Evolutionary conservation across 2,797 vertebrate genomes (phyloP), one percentile per base, ranked within the genome.

Genomic region (Hirundo rustica): DNA sequence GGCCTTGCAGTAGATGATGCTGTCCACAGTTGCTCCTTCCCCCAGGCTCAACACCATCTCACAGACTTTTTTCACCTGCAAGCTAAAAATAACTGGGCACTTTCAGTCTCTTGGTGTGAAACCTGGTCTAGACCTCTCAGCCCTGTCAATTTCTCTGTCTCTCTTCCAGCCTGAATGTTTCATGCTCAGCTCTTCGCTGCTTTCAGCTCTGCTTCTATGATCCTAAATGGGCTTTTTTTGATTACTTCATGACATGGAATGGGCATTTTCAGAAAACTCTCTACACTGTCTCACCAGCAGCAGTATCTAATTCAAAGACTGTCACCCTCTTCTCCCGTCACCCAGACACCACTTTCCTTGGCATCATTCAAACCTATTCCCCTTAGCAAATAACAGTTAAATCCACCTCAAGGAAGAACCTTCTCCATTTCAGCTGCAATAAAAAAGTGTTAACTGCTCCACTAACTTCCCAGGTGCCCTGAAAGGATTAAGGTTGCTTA

Each of bases 61-160:
- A n/a, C 34, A 65, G 64, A 14, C 36, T 79, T 76, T 58, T 82
- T 64, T 34, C 16, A 2, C 65, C 48, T 8, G 0, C 48, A 55
- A 40, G 32, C 57, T 89, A 77, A 85, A 94, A 92, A 80, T 71
- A 94, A 2, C 26, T 5, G 0, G 11, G 57, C 18, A 71, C 38
- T 21, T 76, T 73, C 51, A 51, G 32, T 19, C 75, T 70, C 48
- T n/a, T 51, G 57, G 53, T 0, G 0, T 32, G 29, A 89, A 79
- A 91, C 53, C 92, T 67, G 21, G 61, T 83, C 76, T 83, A 88
- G 70, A 65, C 58, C 83, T 83, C 73, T 95, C 72, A 70, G 64
- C 29, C 48, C 53, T 79, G 40, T 73, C 71, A 79, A 16, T 80
- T 80, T 83, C 16, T 27, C 79, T 54, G 30, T 51, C 60, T 72